Percentiles rank a stretch among this genome's conserved stretches.
Conservation (phyloP, 2,113 vertebrate species). For the Rhinoptilus africanus region DNA sequence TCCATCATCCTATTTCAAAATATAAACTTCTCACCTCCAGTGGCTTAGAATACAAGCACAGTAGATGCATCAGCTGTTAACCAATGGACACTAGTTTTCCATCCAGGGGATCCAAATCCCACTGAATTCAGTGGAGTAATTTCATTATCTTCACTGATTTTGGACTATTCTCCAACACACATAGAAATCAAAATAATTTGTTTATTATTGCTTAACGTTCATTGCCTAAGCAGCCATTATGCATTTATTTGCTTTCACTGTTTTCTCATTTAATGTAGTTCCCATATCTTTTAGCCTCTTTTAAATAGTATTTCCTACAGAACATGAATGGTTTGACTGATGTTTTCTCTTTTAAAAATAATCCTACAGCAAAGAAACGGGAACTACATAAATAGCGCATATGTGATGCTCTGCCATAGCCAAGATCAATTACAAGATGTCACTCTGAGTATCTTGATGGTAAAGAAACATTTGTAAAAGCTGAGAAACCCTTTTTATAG, state of each 20-base stretch:
- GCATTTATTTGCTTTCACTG: neutral
- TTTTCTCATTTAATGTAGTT: neutral
- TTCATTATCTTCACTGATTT: neutral
- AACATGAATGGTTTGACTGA: neutral
- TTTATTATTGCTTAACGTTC: neutral
- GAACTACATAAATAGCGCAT: neutral
- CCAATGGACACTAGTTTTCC: neutral
- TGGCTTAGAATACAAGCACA: neutral
- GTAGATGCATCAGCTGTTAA: neutral
- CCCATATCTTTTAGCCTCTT: neutral
- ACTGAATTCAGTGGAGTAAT: neutral
- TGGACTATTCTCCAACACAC: neutral
- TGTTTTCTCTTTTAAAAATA: neutral
- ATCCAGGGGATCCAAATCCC: neutral
- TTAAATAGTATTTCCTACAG: neutral
- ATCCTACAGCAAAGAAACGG: neutral
- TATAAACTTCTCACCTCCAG: neutral
- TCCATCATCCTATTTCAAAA: neutral
- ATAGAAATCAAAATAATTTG: neutral
- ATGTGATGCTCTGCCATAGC: neutral
- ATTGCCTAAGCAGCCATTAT: neutral
- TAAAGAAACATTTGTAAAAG: neutral
- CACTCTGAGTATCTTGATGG: neutral
- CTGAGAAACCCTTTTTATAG: neutral
- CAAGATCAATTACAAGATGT: constrained; percentile 10